These are phyloP conservation scores for Tachyglossus aculeatus DNA, from an alignment of 2,797 vertebrate genomes.

Conservation along the genomic window DNA sequence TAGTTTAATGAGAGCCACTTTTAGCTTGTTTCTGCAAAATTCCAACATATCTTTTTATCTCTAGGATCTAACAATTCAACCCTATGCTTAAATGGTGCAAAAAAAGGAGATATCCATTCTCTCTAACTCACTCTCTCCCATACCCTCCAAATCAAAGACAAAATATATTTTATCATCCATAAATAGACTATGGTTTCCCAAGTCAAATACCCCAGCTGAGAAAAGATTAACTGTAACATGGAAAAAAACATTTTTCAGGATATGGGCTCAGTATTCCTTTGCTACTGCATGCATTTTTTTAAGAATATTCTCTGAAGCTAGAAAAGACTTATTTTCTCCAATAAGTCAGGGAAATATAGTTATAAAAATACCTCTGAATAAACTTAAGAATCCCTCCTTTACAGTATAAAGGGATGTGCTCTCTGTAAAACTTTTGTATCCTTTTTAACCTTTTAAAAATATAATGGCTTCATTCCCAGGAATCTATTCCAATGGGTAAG, in stretches of 20 bases:
- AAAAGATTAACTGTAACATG: conserved; percentile 54
- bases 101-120: not conserved
- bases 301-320: conserved; percentile 10
- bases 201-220: conserved; percentile 29
- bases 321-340: not conserved
- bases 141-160: not conserved
- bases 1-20: no score
- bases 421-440: conserved; percentile 14
- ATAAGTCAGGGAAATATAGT: conserved; percentile 27
- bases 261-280: conserved; percentile 43
- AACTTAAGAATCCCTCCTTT: conserved; percentile 13
- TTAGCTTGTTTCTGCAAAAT: no score
- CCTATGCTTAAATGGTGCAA: not conserved
- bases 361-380: conserved; percentile 16
- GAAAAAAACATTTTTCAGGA: conserved; percentile 40
- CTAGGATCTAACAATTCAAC: no score
- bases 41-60: no score
- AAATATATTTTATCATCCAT: conserved; percentile 40
- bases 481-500: not conserved
- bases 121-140: not conserved
- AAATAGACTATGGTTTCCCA: conserved; percentile 24
- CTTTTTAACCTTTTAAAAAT: not conserved
- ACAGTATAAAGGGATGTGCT: conserved; percentile 43
- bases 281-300: conserved; percentile 39
- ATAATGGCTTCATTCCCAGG: not conserved